A percentile compares a stretch with the other conserved stretches of the same genome.
Evolutionary conservation across 2,797 vertebrate genomes (phyloP).

Genomic region (Xyrichtys novacula): DNA sequence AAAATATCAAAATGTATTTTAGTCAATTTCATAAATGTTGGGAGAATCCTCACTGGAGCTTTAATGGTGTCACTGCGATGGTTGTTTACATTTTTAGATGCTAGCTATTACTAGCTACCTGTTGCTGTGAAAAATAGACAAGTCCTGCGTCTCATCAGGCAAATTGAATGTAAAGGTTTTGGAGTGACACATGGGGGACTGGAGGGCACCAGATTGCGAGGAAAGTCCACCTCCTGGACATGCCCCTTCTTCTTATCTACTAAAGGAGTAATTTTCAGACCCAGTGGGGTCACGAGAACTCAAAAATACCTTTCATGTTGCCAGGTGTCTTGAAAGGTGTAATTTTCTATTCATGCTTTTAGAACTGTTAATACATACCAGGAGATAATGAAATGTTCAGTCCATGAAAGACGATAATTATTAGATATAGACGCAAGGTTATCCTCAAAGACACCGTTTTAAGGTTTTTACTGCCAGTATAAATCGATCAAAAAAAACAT

Average conservation of each 20-base stretch:
- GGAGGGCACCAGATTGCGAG: neutral
- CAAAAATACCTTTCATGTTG: slow-evolving; percentile 30
- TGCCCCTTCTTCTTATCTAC: neutral
- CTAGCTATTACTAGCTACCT: no score
- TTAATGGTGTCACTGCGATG: no score
- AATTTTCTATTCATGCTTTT: slow-evolving; percentile 9
- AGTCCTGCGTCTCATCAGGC: no score
- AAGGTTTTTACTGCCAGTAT: neutral
- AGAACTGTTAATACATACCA: neutral
- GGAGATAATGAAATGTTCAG: neutral
- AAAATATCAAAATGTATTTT: no score
- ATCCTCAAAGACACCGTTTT: neutral
- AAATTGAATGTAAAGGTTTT: neutral
- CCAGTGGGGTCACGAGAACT: slow-evolving; percentile 29
- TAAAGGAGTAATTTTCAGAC: slow-evolving; percentile 21
- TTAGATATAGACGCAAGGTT: neutral
- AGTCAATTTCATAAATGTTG: no score
- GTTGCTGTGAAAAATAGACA: no score
- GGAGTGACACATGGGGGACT: neutral
- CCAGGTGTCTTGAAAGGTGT: slow-evolving; percentile 6
- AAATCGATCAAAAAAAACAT: neutral
- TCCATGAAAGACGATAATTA: neutral
- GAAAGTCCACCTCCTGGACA: neutral
- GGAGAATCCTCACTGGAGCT: no score
- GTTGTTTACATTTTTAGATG: no score